These are phyloP conservation scores for Boleophthalmus pectinirostris DNA, from an alignment of 2,113 vertebrate species.

Conservation along the genomic window DNA sequence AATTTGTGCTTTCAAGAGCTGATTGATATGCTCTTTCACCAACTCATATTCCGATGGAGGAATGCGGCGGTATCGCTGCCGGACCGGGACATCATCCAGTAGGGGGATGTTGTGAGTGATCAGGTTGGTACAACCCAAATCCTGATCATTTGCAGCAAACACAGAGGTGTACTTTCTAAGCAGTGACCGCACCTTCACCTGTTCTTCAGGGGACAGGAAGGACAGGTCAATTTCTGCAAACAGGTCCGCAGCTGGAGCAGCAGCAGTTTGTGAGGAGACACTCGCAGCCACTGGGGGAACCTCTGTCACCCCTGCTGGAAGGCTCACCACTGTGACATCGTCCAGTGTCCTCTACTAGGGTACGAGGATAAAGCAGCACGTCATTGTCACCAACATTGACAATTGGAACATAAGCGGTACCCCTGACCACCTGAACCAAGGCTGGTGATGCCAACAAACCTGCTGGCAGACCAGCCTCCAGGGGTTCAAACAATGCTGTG, in stretches of 20 bases:
- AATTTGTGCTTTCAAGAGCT: too few relatives aligned
- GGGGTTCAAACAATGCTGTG: not conserved
- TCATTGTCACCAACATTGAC: not conserved
- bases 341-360: not conserved
- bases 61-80: not conserved
- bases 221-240: too few relatives aligned
- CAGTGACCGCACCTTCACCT: not conserved
- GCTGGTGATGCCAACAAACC: not conserved
- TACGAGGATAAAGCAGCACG: not conserved
- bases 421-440: not conserved
- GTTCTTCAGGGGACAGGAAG: not conserved
- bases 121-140: not conserved
- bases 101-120: not conserved
- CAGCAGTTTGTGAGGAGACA: too few relatives aligned
- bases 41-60: not conserved
- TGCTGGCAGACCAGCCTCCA: not conserved
- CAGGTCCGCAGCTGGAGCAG: too few relatives aligned
- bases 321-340: not conserved
- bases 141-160: not conserved
- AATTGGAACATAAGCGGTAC: not conserved
- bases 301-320: not conserved
- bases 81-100: not conserved
- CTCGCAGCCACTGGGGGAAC: not conserved
- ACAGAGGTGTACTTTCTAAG: not conserved
- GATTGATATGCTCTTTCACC: not conserved